Evolutionary conservation across 2,888 invertebrate genomes (phyloP).

Genomic region (Poecilus cupreus): DNA sequence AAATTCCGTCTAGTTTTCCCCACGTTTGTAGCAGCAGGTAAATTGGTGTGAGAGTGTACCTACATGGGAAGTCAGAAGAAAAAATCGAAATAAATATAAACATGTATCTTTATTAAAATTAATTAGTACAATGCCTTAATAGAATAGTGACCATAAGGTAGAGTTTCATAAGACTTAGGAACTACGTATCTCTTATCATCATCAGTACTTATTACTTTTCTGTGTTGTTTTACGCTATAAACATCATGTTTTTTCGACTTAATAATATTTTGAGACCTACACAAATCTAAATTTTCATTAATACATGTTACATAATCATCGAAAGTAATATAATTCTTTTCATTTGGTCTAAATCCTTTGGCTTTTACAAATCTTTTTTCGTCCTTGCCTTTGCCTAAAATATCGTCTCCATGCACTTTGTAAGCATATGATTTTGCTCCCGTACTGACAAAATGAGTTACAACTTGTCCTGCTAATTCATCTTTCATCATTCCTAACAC

Average conservation of each 20-base stretch:
- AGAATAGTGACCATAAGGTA: conserved; percentile 68
- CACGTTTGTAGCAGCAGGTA: no score
- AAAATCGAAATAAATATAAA: no score
- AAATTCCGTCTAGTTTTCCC: no score
- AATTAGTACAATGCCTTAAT: no score
- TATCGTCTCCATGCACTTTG: neutral
- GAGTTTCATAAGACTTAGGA: conserved; percentile 65
- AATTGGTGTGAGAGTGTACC: no score
- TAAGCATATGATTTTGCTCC: conserved; percentile 55
- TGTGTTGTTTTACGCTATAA: conserved; percentile 47
- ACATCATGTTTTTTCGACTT: conserved; percentile 51
- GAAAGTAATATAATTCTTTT: conserved; percentile 1
- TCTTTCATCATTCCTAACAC: conserved; percentile 56
- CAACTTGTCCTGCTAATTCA: conserved; percentile 30
- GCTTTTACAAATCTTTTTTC: conserved; percentile 59
- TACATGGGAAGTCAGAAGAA: no score
- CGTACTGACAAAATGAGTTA: conserved; percentile 55
- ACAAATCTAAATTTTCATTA: neutral
- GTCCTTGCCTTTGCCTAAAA: conserved; percentile 26
- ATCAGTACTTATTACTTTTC: conserved; percentile 57
- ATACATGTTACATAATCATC: conserved; percentile 21
- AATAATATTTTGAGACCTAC: neutral
- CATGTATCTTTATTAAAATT: no score
- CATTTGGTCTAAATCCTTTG: conserved; percentile 62
- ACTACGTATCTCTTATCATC: conserved; percentile 67